Evolutionary conservation across 2,888 invertebrate species (phyloP), one percentile per base, ranked within the genome.

Genomic region (Dorcus hopei): DNA sequence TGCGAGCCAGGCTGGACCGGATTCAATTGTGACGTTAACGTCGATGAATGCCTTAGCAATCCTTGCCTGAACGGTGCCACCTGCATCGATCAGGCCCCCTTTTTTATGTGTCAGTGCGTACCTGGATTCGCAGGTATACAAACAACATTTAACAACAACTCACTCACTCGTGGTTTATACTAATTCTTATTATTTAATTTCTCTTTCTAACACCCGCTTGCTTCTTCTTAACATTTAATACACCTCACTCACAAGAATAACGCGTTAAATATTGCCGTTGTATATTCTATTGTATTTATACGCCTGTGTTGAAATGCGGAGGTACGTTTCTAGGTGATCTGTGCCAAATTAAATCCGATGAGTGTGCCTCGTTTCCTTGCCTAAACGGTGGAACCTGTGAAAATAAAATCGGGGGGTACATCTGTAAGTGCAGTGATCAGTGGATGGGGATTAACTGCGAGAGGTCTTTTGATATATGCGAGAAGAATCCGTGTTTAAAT

Each of bases 1-100:
- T 91, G 91, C 74, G 82, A 84, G 74, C 73, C 81, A 60, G 90
- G 90, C 61, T 91, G 88, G 86, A 77, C 83, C 9, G 88, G 89
- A 50, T 72, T 77, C 43, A 81, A 83, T 67, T 85, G 85, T 74
- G 81, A 84, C 66, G 71, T 80, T 63, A 79, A 80, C 69, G 74
- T 85, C 70, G 80, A 83, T 65, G 80, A 80, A 61, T 87, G 87
- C 69, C 76, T 80, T 51, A 79, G 81, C 64, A 77, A 82, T 65
- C 87, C 86, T 2, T 90, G 90, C 71, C 79, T 80, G 54, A 87
- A 89, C 77, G 84, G 83, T 16, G 89, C 86, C 42, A 81, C 82
- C 54, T 90, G 89, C 74, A 72, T 79, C 54, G 81, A 81, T 68
- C 73, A 74, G 48, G 72, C 78, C 49, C 83, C 83, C 60, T 79